Conservation (phyloP, 2,797 vertebrate genomes). For the Chrysocyon brachyurus region DNA sequence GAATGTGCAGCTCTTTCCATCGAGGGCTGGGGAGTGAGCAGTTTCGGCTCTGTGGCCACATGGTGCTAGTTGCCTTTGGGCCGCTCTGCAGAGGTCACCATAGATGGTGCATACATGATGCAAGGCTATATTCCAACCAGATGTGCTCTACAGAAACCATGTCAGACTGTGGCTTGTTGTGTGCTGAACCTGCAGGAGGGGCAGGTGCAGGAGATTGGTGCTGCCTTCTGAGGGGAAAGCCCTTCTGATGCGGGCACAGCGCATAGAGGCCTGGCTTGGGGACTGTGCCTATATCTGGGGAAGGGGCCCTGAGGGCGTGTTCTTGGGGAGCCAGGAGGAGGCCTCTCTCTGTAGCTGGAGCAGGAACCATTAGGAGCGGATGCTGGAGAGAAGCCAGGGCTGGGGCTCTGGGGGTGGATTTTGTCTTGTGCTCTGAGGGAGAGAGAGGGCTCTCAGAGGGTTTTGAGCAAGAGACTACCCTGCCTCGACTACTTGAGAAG, state of each 20-base stretch:
- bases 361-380: rapidly evolving
- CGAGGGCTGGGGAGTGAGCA: rapidly evolving
- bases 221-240: not conserved
- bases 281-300: too few species aligned
- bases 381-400: rapidly evolving
- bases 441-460: not conserved
- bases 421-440: not conserved
- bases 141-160: not conserved
- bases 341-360: not conserved
- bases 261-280: not conserved
- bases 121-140: not conserved
- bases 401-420: rapidly evolving
- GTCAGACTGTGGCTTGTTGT: rapidly evolving
- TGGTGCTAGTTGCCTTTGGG: not conserved
- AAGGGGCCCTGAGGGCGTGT: not conserved
- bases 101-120: rapidly evolving
- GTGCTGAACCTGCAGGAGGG: not conserved
- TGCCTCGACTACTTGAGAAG: not conserved
- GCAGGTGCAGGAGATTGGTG: not conserved
- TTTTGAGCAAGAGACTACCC: not conserved
- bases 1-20: not conserved
- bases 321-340: rapidly evolving
- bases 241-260: rapidly evolving
- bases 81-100: not conserved
- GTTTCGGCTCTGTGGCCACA: rapidly evolving